Base-by-base conservation (phyloP, 1,140 invertebrate genomes). In the Adelges cooleyi region DNA sequence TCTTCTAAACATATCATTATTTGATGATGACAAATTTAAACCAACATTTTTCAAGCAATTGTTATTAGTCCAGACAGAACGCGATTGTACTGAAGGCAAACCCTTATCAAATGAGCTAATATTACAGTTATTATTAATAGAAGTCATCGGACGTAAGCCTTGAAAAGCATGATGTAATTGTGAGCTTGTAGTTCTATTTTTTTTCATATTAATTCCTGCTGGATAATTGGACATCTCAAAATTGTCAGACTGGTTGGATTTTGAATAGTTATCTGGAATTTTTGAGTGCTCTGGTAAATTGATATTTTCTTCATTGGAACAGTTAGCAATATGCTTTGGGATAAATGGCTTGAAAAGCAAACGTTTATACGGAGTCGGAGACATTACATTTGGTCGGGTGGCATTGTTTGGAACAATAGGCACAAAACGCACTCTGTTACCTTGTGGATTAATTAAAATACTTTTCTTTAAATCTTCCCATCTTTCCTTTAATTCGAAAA, bases 381-480 rank as follows among this genome's bases (percentile, higher is more conserved):
- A 36, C 8, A 48, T 46, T 27, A 13, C 8, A 62, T 48, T 29
- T 13, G 23, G 2, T 20, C 42, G 56, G n/a, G 18, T 62, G 22
- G 18, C 17, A 18, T 59, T 62, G 25, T 46, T 62, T 15, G 56
- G 40, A 62, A 48, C 13, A 33, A 48, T 62, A 20, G 56, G 56
- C 27, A 48, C 42, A 62, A 62, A 62, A 29, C 56, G 20, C 6
- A 62, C 56, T 33, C 56, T 20, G 3, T 62, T 62, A 29, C 56
- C 56, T 48, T 62, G 56, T 33, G 56, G 42, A 22, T 62, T 62
- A 48, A 62, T 48, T 48, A 17, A 62, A 48, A 62, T 48, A 48
- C 33, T 62, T 25, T 62, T 62, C 40, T 62, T 62, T 48, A 62
- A 62, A 62, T 62, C 42, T 62, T 62, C 56, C 56, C 56, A 62